Base-by-base conservation (phyloP, 2,888 invertebrate species). In the Podotricha telesiphe region DNA sequence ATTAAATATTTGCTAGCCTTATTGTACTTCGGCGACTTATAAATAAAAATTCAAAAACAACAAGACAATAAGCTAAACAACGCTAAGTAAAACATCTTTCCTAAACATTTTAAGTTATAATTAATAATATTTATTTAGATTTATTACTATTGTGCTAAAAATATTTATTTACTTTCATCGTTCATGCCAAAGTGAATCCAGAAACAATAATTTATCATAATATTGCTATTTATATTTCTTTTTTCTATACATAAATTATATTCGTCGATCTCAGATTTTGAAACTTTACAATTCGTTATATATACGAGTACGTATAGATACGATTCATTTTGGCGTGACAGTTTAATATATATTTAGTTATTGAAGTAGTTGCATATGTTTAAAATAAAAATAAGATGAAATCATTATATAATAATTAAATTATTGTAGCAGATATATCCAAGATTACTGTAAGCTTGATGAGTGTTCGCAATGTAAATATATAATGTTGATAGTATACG, bases 381-480 rank as follows among this genome's bases (percentile, higher is more conserved):
- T 48, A 17, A 48, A 28, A 40, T 20, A 48, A 50, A 48, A 19
- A 37, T 37, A 62, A 34, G 19, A 62, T 62, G 8, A 62, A 50
- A 66, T 58, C 59, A 58, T 59, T 22, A 42, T 22, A 53, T 53
- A 67, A 61, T 42, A 42, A 51, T 67, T 42, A 67, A 61, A 59
- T 28, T 61, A 22, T 61, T 51, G 42, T 45, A 53, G 58, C 17
- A 17, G 19, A 48, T 40, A 47, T 45, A 17, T 22, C 59, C 28
- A 51, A 59, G 13, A 58, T 37, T 66, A 58, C 11, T 62, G n/a
- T 40, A 47, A 55, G 61, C 67, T 67, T 67, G 47, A 53, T 67
- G 51, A 40, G 67, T 67, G 61, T 53, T 67, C 34, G 61, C 51
- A 15, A 17, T 67, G 67, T 67, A 67, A 67, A 67, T 67, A 67